Conservation (phyloP, 35 echinoderm and acorn worm species). For the Apostichopus californicus region DNA sequence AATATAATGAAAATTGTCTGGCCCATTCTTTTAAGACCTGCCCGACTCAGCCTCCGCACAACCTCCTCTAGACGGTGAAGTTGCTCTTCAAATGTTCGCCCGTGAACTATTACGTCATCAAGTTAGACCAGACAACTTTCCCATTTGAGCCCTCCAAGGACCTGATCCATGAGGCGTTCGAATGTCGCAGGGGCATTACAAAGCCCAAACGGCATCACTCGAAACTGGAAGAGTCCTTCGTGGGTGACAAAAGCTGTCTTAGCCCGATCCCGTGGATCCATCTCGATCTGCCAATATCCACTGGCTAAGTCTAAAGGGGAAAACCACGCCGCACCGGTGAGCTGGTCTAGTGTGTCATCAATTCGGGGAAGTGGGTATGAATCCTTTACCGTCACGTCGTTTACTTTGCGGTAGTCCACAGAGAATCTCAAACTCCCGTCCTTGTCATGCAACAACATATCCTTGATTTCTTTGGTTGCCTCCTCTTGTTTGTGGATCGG, state of each 20-base stretch:
- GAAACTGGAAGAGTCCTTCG: slow-evolving; percentile 12
- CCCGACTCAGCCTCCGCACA: neutral
- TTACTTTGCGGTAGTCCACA: too few relatives aligned
- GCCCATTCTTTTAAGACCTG: slow-evolving; percentile 45
- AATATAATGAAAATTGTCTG: too few relatives aligned
- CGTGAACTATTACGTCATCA: slow-evolving; percentile 52
- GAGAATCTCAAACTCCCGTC: too few relatives aligned
- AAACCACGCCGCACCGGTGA: neutral
- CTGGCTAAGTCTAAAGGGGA: slow-evolving; percentile 47
- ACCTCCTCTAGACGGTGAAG: neutral
- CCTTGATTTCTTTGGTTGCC: too few relatives aligned
- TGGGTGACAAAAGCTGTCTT: slow-evolving; percentile 55
- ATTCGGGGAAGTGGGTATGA: too few relatives aligned
- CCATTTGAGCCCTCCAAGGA: slow-evolving; percentile 31
- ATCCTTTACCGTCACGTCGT: too few relatives aligned
- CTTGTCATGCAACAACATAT: too few relatives aligned
- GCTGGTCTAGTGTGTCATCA: too few relatives aligned
- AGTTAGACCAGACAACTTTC: slow-evolving; percentile 49
- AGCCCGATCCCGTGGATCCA: slow-evolving; percentile 10
- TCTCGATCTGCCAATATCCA: slow-evolving; percentile 67
- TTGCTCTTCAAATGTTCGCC: slow-evolving; percentile 24
- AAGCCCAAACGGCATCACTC: too few relatives aligned
- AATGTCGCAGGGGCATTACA: too few relatives aligned
- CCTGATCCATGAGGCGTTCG: too few relatives aligned
- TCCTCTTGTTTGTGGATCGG: too few relatives aligned